Conservation (phyloP, 2,888 invertebrate genomes). For the Apotomis turbidana region DNA sequence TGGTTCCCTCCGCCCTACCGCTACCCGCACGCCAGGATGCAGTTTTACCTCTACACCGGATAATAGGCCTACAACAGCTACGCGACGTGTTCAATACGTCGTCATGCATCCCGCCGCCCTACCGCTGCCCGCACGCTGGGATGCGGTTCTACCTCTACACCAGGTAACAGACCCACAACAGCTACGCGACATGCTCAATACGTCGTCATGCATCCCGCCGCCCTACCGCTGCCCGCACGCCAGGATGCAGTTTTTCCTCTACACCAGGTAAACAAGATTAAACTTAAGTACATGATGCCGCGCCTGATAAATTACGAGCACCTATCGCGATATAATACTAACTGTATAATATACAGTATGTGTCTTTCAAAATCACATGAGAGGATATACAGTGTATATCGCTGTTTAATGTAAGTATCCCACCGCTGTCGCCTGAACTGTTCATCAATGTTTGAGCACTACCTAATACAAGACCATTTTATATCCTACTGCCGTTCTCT, state of each 20-base stretch:
- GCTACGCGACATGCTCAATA: slow-evolving; percentile 88
- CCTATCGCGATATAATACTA: too few species aligned
- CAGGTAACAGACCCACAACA: slow-evolving; percentile 85
- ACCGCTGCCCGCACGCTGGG: slow-evolving; percentile 91
- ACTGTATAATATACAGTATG: too few species aligned
- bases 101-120: slow-evolving; percentile 92
- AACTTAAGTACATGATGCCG: slow-evolving; percentile 69
- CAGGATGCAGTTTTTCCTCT: slow-evolving; percentile 83
- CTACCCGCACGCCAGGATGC: slow-evolving; percentile 93
- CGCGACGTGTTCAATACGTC: slow-evolving; percentile 90
- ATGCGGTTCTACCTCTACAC: slow-evolving; percentile 93
- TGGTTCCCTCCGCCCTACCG: slow-evolving; percentile 91
- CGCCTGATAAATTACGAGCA: too few species aligned
- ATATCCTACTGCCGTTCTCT: too few species aligned
- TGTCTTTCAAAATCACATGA: too few species aligned
- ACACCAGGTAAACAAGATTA: slow-evolving; percentile 81
- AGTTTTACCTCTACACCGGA: slow-evolving; percentile 91
- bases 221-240: slow-evolving; percentile 89
- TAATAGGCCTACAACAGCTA: slow-evolving; percentile 80
- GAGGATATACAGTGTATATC: too few species aligned
- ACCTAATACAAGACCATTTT: too few species aligned
- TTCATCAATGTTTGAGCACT: too few species aligned
- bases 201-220: slow-evolving; percentile 91
- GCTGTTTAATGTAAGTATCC: too few species aligned
- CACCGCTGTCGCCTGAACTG: too few species aligned